phyloP scores from a whole-genome alignment of 2,113 vertebrate species.

The Cairina moschata region DNA sequence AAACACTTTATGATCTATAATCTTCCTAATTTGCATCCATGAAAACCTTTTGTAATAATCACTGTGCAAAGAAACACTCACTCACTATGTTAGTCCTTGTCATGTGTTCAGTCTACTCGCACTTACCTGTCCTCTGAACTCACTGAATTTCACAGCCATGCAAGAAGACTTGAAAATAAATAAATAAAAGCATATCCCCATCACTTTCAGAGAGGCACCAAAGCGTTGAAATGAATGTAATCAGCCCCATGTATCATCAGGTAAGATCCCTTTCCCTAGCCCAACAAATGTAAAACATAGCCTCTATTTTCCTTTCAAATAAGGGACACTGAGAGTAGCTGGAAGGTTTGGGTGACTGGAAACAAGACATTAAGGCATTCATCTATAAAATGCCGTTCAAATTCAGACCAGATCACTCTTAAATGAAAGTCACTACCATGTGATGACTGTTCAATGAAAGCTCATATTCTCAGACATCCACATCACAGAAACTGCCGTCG shows the following conservation, averaged over 20 bases:
- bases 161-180: not conserved
- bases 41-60: not conserved
- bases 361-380: not conserved
- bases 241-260: not conserved
- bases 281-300: not conserved
- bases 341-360: not conserved
- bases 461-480: not conserved
- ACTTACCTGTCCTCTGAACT: not conserved
- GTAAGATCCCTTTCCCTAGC: not conserved
- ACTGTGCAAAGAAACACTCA: not conserved
- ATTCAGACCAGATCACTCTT: not conserved
- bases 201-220: not conserved
- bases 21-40: not conserved
- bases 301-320: not conserved
- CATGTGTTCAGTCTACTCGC: fast-evolving
- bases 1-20: not conserved
- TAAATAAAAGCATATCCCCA: not conserved
- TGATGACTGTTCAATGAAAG: not conserved
- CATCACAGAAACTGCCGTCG: not conserved
- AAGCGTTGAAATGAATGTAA: not conserved
- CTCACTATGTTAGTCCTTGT: not conserved
- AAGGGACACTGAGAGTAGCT: not conserved
- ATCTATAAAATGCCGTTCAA: not conserved
- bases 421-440: not conserved
- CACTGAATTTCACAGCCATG: not conserved